A percentile compares a stretch with the other conserved stretches of the same genome.
These are phyloP conservation scores for Carapus acus DNA, from an alignment of 2,797 vertebrate species.

Conservation along the genomic window DNA sequence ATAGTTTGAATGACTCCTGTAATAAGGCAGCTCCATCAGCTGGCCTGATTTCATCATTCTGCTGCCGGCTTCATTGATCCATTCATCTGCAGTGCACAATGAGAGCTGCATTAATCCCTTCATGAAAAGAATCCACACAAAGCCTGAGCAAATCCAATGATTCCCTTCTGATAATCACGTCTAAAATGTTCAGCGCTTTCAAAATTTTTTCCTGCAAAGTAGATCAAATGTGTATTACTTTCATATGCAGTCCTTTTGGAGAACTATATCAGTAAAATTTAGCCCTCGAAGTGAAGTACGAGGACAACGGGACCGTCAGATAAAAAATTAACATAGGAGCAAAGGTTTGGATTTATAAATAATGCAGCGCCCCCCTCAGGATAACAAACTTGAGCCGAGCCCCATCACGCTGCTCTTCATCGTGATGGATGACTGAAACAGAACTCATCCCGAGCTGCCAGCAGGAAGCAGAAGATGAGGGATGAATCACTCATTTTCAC, in stretches of 20 bases:
- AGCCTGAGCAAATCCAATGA: constrained; percentile 7
- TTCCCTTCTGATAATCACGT: constrained; percentile 8
- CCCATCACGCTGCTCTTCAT: not conserved
- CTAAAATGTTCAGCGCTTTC: not conserved
- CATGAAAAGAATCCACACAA: constrained; percentile 28
- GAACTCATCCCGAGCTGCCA: constrained; percentile 3
- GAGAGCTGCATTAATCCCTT: constrained; percentile 16
- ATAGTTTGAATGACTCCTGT: constrained; percentile 56
- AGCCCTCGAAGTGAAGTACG: not conserved
- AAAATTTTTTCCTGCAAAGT: not conserved
- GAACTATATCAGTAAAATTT: not conserved
- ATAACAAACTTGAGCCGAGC: not conserved
- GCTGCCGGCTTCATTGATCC: constrained; percentile 25
- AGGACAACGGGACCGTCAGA: not conserved
- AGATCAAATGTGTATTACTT: constrained; percentile 1
- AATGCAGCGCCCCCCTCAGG: not conserved
- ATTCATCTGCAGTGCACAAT: constrained; percentile 18
- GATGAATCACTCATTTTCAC: constrained; percentile 15
- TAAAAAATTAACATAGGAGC: not conserved
- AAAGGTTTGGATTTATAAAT: not conserved
- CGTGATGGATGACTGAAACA: constrained; percentile 11
- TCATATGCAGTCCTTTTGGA: not conserved
- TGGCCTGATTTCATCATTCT: constrained; percentile 33
- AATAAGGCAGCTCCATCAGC: constrained; percentile 64
- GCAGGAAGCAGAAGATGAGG: constrained; percentile 7